A percentile compares a stretch with the other conserved stretches of the same genome.
Conservation (phyloP, 2,797 vertebrate species). For the Neosilurus hyrtlii region DNA sequence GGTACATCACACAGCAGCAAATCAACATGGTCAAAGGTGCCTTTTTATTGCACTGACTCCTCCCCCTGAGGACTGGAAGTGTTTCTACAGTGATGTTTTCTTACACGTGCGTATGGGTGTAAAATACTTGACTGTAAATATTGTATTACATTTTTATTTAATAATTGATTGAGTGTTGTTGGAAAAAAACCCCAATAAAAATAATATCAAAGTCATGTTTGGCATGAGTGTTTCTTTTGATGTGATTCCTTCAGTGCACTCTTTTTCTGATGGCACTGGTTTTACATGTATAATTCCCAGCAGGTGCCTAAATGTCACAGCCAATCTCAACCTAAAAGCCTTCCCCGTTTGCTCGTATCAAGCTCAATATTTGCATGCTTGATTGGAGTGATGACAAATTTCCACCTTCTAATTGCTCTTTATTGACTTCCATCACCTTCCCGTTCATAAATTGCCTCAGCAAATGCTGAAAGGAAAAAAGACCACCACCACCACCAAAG, state of each 20-base stretch:
- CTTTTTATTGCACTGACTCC: conserved; percentile 71
- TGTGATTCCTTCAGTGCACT: background rate
- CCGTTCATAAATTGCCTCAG: conserved; percentile 33
- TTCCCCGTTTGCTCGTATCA: conserved; percentile 2
- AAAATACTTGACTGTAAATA: conserved; percentile 72
- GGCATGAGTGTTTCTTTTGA: conserved; percentile 1
- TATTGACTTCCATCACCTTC: conserved; percentile 31
- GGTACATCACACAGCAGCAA: conserved; percentile 53
- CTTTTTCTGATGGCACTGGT: background rate
- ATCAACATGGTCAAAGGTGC: conserved; percentile 73
- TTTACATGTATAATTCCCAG: background rate
- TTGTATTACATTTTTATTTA: conserved; percentile 75
- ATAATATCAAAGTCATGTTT: background rate
- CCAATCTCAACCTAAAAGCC: background rate
- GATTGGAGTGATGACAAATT: conserved; percentile 41
- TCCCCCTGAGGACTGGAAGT: conserved; percentile 69
- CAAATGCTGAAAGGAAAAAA: conserved; percentile 42
- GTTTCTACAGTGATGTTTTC: conserved; percentile 66
- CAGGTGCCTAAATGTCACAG: conserved; percentile 21
- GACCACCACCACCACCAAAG: background rate
- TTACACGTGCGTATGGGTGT: conserved; percentile 71
- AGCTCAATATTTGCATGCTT: conserved; percentile 42
- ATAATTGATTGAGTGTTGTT: conserved; percentile 60
- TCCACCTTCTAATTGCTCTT: conserved; percentile 41
- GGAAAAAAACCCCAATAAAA: conserved; percentile 52